phyloP scores from a whole-genome alignment of 1,140 invertebrate species.

The Tyrophagus putrescentiae region DNA sequence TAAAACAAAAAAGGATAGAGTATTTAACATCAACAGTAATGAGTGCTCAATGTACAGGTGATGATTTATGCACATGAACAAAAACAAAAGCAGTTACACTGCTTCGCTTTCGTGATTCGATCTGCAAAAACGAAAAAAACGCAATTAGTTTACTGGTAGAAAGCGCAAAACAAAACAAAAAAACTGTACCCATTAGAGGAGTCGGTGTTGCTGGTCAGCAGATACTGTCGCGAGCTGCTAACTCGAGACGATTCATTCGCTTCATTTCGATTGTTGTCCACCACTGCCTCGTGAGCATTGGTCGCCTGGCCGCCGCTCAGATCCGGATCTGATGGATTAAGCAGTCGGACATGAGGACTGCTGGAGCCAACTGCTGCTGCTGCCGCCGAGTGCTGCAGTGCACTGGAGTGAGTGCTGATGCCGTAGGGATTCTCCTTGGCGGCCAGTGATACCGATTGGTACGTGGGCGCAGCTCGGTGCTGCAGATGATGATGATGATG shows the following conservation, averaged over 20 bases:
- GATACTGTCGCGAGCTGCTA: neutral
- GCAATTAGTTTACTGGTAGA: neutral
- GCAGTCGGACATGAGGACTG: neutral
- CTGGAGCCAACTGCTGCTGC: neutral
- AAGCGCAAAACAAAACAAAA: neutral
- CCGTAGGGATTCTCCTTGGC: neutral
- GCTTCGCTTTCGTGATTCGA: neutral
- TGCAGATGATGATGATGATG: too few relatives aligned
- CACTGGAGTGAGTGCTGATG: neutral
- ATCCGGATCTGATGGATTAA: neutral
- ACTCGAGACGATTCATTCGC: neutral
- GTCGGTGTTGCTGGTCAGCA: neutral
- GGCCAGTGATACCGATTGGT: conserved; percentile 1
- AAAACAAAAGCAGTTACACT: too few relatives aligned
- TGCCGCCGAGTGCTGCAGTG: too few relatives aligned
- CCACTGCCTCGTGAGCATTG: neutral
- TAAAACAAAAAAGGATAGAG: too few relatives aligned
- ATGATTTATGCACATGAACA: too few relatives aligned
- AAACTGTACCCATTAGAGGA: neutral
- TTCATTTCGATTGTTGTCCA: conserved; percentile 2
- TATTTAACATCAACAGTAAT: too few relatives aligned
- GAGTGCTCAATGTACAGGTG: too few relatives aligned
- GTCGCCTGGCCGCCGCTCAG: neutral
- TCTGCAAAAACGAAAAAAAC: neutral
- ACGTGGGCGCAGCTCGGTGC: neutral